These are phyloP conservation scores for Gymnobelideus leadbeateri DNA, from an alignment of 2,113 vertebrate species.

Conservation along the genomic window DNA sequence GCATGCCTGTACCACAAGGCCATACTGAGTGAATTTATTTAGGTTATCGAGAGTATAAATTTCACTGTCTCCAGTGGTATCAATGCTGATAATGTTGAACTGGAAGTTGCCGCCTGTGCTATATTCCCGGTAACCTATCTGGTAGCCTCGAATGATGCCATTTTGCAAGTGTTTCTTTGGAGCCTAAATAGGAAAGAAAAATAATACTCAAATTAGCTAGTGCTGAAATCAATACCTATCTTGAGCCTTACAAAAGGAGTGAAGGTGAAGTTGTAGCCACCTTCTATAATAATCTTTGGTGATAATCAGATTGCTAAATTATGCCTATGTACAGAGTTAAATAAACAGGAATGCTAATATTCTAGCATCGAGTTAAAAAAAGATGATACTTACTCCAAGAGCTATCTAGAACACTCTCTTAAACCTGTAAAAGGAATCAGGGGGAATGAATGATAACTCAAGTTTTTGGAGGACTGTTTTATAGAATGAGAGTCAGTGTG, in stretches of 20 bases:
- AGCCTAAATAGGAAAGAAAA: slow-evolving; percentile 84
- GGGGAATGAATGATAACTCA: neutral
- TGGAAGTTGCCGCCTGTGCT: slow-evolving; percentile 96
- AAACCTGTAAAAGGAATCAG: neutral
- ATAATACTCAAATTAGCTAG: neutral
- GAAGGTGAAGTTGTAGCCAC: accelerated
- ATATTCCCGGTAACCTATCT: slow-evolving; percentile 97
- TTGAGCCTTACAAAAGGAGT: neutral
- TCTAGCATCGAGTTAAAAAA: neutral
- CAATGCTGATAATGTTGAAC: slow-evolving; percentile 98
- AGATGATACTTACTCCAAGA: neutral
- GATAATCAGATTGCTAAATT: neutral
- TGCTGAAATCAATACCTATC: accelerated
- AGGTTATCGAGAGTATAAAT: slow-evolving; percentile 95
- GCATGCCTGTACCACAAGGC: slow-evolving; percentile 98
- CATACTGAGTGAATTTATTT: slow-evolving; percentile 98
- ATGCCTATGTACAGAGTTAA: neutral
- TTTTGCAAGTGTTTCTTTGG: slow-evolving; percentile 97
- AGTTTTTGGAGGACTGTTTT: neutral
- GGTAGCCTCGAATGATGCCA: slow-evolving; percentile 97
- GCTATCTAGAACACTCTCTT: neutral
- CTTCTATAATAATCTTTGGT: neutral
- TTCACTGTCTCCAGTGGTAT: slow-evolving; percentile 96
- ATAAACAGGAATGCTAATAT: neutral
- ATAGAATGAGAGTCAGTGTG: neutral